phyloP scores from a whole-genome alignment of 2,888 invertebrate genomes.

The Odontocolon sp. region DNA sequence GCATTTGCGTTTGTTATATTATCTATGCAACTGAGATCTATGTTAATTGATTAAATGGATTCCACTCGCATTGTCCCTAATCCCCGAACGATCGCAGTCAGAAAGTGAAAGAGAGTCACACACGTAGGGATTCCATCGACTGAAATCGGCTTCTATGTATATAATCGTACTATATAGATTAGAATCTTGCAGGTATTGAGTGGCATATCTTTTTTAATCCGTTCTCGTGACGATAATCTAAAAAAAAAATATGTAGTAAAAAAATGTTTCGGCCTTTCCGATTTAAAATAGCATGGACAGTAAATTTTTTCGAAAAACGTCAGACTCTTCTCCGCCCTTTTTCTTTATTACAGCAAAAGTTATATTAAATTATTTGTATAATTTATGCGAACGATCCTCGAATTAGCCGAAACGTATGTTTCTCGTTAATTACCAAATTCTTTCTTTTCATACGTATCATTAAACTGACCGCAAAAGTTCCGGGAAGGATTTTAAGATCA shows the following conservation, averaged over 20 bases:
- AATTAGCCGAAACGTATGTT: neutral
- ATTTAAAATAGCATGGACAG: no score
- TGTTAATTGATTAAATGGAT: slow-evolving; percentile 19
- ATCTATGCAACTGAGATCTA: neutral
- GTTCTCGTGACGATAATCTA: neutral
- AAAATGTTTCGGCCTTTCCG: neutral
- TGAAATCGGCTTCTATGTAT: slow-evolving; percentile 24
- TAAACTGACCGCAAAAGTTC: slow-evolving; percentile 29
- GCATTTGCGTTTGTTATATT: neutral
- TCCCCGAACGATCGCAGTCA: neutral
- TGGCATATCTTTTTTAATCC: slow-evolving; percentile 15
- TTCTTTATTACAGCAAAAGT: no score
- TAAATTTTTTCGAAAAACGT: no score
- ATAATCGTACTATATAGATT: slow-evolving; percentile 14
- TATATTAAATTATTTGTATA: neutral
- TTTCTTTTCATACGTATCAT: slow-evolving; percentile 1
- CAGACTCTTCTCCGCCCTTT: no score
- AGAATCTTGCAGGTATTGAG: slow-evolving; percentile 2
- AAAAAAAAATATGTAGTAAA: neutral
- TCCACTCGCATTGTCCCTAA: slow-evolving; percentile 25
- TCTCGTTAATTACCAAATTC: slow-evolving; percentile 20
- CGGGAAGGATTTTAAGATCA: slow-evolving; percentile 27
- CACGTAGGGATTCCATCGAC: slow-evolving; percentile 19
- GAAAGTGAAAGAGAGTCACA: neutral
- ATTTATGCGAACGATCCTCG: neutral